These are phyloP conservation scores for Cricetomys ansorgei DNA, from an alignment of 2,113 vertebrate genomes.

Conservation along the genomic window DNA sequence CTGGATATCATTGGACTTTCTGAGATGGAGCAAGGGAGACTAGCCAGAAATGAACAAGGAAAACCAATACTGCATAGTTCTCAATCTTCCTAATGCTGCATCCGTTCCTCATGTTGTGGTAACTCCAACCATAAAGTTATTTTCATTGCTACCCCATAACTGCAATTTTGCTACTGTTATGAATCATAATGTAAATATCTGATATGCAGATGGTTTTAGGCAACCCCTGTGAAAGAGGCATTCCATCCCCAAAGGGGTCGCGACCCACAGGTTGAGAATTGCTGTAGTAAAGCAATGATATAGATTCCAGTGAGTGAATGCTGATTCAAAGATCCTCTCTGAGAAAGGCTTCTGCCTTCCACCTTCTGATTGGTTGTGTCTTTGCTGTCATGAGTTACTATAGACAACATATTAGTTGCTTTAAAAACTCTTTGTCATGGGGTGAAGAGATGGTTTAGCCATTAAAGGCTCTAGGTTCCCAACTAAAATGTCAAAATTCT, in stretches of 20 bases:
- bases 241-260: too few species aligned
- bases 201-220: too few species aligned
- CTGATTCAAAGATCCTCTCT: conserved; percentile 3
- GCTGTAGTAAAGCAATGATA: background rate
- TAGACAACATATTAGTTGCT: background rate
- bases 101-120: too few species aligned
- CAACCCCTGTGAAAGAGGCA: too few species aligned
- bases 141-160: too few species aligned
- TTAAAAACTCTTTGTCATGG: background rate
- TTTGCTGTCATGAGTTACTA: conserved; percentile 63
- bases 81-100: too few species aligned
- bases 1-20: conserved; percentile 42
- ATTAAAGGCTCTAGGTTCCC: background rate
- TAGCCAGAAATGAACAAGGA: conserved; percentile 26
- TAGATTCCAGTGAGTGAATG: conserved; percentile 28
- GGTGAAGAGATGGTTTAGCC: background rate
- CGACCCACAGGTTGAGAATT: too few species aligned
- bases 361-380: background rate
- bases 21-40: conserved; percentile 37
- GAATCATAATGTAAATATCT: too few species aligned
- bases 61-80: too few species aligned
- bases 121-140: too few species aligned
- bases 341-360: conserved; percentile 3
- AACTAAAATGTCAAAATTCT: conserved; percentile 30
- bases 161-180: too few species aligned